Conservation (phyloP, 2,113 vertebrate genomes). For the Tringa solitaria region DNA sequence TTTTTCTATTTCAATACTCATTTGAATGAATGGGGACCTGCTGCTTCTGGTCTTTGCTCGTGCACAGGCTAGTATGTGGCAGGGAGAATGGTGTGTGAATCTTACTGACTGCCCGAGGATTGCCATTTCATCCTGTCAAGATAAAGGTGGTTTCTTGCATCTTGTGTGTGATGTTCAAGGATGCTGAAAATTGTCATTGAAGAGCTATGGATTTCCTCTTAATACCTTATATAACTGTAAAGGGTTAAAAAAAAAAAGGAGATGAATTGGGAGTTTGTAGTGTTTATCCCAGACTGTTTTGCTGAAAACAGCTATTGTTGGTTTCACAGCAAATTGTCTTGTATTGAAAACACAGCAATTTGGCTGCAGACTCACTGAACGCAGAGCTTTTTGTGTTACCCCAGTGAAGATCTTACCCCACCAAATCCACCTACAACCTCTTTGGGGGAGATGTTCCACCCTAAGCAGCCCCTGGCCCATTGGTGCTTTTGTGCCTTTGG, state of each 20-base stretch:
- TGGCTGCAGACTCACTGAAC: neutral
- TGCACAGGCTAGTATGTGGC: neutral
- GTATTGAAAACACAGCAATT: accelerated
- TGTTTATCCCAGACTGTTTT: neutral
- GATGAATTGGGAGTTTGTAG: neutral
- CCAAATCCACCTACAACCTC: neutral
- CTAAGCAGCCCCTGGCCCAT: neutral
- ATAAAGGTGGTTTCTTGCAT: neutral
- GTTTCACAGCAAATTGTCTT: neutral
- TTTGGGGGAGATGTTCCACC: neutral
- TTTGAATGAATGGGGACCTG: neutral
- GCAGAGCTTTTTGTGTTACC: neutral
- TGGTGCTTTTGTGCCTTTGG: neutral
- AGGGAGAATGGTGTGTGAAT: neutral
- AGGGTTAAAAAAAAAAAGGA: neutral
- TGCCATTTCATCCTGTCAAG: neutral
- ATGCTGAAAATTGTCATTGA: neutral
- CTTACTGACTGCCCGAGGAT: neutral
- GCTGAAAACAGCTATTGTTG: neutral
- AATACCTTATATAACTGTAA: neutral
- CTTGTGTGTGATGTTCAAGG: neutral
- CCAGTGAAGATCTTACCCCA: neutral
- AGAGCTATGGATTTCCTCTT: neutral
- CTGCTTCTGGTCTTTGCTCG: neutral
- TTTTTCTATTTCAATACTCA: neutral